Conservation (phyloP, 2,797 vertebrate species). For the Novumbra hubbsi region DNA sequence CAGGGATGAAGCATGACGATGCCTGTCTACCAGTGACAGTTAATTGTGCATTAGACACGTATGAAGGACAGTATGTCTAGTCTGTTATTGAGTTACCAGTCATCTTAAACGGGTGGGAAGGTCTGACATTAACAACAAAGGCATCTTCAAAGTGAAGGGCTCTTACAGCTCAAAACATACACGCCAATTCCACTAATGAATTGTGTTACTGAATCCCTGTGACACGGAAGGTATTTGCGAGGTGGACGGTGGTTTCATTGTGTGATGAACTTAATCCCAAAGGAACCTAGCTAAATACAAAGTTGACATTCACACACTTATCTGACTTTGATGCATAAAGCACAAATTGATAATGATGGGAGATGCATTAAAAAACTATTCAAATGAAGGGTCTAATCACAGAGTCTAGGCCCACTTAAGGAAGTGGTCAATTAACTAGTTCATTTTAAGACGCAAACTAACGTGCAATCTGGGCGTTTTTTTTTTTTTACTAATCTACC, state of each 20-base stretch:
- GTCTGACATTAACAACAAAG: slow-evolving; percentile 23
- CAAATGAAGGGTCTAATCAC: background rate
- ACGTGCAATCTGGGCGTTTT: background rate
- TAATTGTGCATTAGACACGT: slow-evolving; percentile 51
- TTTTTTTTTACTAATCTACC: background rate
- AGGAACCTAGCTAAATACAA: background rate
- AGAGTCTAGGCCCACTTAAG: background rate
- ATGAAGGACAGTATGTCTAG: slow-evolving; percentile 61
- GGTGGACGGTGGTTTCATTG: background rate
- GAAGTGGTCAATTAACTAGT: background rate
- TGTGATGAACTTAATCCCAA: background rate
- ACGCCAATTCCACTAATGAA: slow-evolving; percentile 54
- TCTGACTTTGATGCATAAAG: background rate
- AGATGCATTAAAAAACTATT: background rate
- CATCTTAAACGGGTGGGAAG: slow-evolving; percentile 33
- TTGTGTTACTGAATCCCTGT: slow-evolving; percentile 34
- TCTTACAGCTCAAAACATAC: slow-evolving; percentile 52
- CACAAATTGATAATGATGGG: background rate
- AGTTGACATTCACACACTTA: background rate
- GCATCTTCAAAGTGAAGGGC: slow-evolving; percentile 38
- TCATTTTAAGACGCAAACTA: background rate
- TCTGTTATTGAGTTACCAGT: slow-evolving; percentile 62
- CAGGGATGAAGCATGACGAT: slow-evolving; percentile 56
- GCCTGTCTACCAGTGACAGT: slow-evolving; percentile 64
- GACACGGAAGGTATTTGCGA: background rate